These are phyloP conservation scores for Oligia latruncula DNA, from an alignment of 2,888 invertebrate genomes.

Conservation along the genomic window DNA sequence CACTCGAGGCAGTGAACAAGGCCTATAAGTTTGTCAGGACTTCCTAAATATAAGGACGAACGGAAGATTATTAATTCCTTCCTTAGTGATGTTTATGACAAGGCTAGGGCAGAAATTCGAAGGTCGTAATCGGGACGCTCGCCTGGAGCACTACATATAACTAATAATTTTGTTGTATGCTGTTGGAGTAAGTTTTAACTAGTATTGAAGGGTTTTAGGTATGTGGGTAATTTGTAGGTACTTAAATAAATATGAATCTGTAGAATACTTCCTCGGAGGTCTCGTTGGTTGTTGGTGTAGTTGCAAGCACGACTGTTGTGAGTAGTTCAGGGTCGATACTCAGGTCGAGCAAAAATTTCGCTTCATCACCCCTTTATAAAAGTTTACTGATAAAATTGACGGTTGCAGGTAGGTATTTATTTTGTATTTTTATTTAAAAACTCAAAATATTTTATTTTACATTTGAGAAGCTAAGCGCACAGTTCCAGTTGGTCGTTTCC, in stretches of 20 bases:
- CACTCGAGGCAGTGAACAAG: background rate
- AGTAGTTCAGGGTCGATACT: background rate
- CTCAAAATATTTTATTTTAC: too few relatives aligned
- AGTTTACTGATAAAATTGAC: too few relatives aligned
- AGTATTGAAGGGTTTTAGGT: constrained; percentile 20
- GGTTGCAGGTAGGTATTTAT: too few relatives aligned
- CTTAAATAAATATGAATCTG: constrained; percentile 5
- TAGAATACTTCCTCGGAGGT: background rate
- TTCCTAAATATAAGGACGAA: constrained; percentile 51
- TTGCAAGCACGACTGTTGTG: background rate
- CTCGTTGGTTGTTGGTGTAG: background rate
- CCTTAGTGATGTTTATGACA: constrained; percentile 41
- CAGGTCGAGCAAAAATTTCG: background rate
- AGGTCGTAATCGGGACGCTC: constrained; percentile 10
- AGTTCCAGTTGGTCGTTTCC: too few relatives aligned
- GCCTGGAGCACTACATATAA: constrained; percentile 25
- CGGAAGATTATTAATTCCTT: constrained; percentile 59
- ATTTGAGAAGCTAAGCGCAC: too few relatives aligned
- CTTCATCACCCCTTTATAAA: background rate
- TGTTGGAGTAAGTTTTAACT: constrained; percentile 23
- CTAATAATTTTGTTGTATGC: constrained; percentile 27
- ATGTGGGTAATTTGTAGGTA: background rate
- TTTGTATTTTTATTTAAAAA: too few relatives aligned
- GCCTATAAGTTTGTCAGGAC: constrained; percentile 42
- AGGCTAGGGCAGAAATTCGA: constrained; percentile 1